Conservation (phyloP, 2,888 invertebrate species). For the Tetragonisca angustula region DNA sequence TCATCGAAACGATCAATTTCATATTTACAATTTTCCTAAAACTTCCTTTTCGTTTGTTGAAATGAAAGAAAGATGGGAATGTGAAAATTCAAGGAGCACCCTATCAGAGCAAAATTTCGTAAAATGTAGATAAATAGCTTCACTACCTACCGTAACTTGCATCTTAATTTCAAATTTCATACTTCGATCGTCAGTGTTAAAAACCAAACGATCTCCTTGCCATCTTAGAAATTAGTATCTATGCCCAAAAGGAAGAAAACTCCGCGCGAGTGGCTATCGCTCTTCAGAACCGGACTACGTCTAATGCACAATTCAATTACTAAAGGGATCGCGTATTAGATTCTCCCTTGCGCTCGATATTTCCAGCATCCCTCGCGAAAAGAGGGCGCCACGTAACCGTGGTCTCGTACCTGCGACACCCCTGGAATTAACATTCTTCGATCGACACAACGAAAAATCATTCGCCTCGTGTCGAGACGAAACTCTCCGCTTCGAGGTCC, state of each 20-base stretch:
- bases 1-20: too few relatives aligned
- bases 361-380: slow-evolving; percentile 56
- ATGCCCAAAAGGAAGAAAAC: neutral
- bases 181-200: too few relatives aligned
- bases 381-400: slow-evolving; percentile 71
- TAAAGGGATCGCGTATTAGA: slow-evolving; percentile 36
- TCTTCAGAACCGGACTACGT: neutral
- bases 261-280: too few relatives aligned
- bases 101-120: too few relatives aligned
- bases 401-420: slow-evolving; percentile 10
- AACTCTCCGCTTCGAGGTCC: neutral
- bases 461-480: neutral
- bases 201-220: too few relatives aligned
- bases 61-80: too few relatives aligned
- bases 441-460: neutral
- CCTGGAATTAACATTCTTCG: slow-evolving; percentile 33
- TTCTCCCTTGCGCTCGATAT: slow-evolving; percentile 63
- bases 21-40: too few relatives aligned
- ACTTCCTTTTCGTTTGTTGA: too few relatives aligned
- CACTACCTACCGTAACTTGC: too few relatives aligned
- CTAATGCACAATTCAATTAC: slow-evolving; percentile 35
- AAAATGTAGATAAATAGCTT: too few relatives aligned
- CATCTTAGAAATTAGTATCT: neutral
- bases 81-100: too few relatives aligned
- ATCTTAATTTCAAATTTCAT: too few relatives aligned